Base-by-base conservation (phyloP, 2,113 vertebrate genomes). In the Hymenochirus boettgeri region DNA sequence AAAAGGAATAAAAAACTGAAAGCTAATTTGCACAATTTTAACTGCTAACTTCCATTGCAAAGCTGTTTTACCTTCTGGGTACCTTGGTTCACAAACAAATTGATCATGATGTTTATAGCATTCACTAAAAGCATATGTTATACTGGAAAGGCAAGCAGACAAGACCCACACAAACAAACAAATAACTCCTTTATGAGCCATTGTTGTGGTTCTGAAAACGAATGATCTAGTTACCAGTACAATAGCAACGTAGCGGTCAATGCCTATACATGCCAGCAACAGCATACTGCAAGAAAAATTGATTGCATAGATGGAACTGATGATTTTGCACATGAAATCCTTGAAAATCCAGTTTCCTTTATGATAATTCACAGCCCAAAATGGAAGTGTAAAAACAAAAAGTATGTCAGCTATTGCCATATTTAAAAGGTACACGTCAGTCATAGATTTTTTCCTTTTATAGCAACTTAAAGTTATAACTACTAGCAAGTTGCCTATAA, bases 201-300 rank as follows among this genome's bases (percentile, higher is more conserved):
- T 75, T 0, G 84, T 31, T 3, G 62, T 74, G 8, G 89, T 83
- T 19, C 92, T 88, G 19, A 94, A 76, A 25, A 82, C 70, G 77
- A 92, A 91, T 0, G 91, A 93, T 52, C 82, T 87, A 12, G 88
- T 90, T 1, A 91, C 93, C 72, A 92, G 91, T 0, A 98, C 95
- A 0, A 98, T 93, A 52, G 95, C 92, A 0, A 95, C 52, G 73
- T 96, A 98, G 29, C 95, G 85, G 76, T 98, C 95, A 37, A 87
- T 46, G 2, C 93, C 93, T 75, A 98, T 80, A 24, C 91, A 94
- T 48, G 90, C 87, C 59, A 98, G 72, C 57, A 98, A 85, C 63
- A 98, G 75, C 87, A 93, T 90, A 46, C 93, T 92, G 1, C 93
- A 92, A 83, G 90, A 90, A 57, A 98, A 88, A 83, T 97, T 98